Conservation (phyloP, 2,888 invertebrate genomes). For the Eristalis arbustorum region DNA sequence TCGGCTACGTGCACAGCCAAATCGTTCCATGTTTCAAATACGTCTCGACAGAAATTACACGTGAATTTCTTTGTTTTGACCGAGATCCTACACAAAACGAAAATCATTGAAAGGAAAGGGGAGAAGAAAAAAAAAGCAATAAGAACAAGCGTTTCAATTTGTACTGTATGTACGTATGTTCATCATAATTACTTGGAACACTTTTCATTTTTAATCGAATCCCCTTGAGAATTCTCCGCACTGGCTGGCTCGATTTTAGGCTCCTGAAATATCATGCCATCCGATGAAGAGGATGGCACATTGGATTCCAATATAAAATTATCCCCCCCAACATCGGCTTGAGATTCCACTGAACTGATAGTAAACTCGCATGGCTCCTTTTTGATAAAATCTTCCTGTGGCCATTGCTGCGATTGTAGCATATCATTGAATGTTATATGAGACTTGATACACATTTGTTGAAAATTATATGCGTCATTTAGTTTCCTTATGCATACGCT, state of each 20-base stretch:
- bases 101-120: not conserved
- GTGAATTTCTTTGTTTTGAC: slow-evolving; percentile 46
- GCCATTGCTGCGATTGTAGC: slow-evolving; percentile 51
- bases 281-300: slow-evolving; percentile 12
- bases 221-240: slow-evolving; percentile 41
- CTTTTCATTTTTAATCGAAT: slow-evolving; percentile 17
- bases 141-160: not conserved
- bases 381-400: slow-evolving; percentile 42
- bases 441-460: slow-evolving; percentile 66
- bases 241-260: slow-evolving; percentile 55
- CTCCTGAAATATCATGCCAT: slow-evolving; percentile 26
- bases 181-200: slow-evolving; percentile 28
- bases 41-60: slow-evolving; percentile 58
- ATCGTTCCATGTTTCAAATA: slow-evolving; percentile 57
- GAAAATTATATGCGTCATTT: slow-evolving; percentile 64
- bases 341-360: slow-evolving; percentile 56
- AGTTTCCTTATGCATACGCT: slow-evolving; percentile 62
- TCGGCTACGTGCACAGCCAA: slow-evolving; percentile 43
- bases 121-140: not conserved
- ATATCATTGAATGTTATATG: slow-evolving; percentile 67
- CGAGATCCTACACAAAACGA: not conserved
- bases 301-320: slow-evolving; percentile 14
- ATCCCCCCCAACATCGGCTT: slow-evolving; percentile 6
- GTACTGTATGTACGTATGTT: not conserved
- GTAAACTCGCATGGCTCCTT: slow-evolving; percentile 56